Percentiles rank a stretch among this genome's conserved stretches.
Evolutionary conservation across 2,113 vertebrate genomes (phyloP).

Genomic region (Cinclus mexicanus): DNA sequence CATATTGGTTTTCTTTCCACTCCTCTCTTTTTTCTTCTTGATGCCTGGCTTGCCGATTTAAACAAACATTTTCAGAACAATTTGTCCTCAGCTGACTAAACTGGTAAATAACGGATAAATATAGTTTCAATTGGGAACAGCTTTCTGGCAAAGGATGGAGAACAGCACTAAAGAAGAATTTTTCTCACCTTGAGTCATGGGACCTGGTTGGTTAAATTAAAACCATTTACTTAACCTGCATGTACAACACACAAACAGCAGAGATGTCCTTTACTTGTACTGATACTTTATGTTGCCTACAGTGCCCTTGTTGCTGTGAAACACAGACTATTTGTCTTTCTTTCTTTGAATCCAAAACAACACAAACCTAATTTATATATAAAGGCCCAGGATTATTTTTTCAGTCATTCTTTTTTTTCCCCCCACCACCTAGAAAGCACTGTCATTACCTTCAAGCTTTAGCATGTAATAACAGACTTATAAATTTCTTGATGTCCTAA

Average conservation of each 20-base stretch:
- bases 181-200: constrained; percentile 53
- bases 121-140: constrained; percentile 45
- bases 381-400: not conserved
- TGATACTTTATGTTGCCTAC: not conserved
- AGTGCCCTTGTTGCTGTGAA: not conserved
- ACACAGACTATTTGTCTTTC: not conserved
- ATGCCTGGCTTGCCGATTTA: constrained; percentile 16
- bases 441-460: not conserved
- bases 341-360: not conserved
- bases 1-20: not conserved
- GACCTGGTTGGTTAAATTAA: not conserved
- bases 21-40: not conserved
- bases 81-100: constrained; percentile 40
- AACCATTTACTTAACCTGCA: constrained; percentile 18
- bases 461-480: not conserved
- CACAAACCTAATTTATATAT: not conserved
- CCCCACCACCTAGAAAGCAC: not conserved
- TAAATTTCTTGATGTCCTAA: not conserved
- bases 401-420: not conserved
- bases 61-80: constrained; percentile 49
- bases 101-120: constrained; percentile 59
- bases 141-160: constrained; percentile 20
- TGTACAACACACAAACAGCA: not conserved
- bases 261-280: not conserved
- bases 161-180: not conserved